A percentile compares a stretch with the other conserved stretches of the same genome.
These are phyloP conservation scores for Cryptoprocta ferox DNA, from an alignment of 2,797 vertebrate species.

Conservation along the genomic window DNA sequence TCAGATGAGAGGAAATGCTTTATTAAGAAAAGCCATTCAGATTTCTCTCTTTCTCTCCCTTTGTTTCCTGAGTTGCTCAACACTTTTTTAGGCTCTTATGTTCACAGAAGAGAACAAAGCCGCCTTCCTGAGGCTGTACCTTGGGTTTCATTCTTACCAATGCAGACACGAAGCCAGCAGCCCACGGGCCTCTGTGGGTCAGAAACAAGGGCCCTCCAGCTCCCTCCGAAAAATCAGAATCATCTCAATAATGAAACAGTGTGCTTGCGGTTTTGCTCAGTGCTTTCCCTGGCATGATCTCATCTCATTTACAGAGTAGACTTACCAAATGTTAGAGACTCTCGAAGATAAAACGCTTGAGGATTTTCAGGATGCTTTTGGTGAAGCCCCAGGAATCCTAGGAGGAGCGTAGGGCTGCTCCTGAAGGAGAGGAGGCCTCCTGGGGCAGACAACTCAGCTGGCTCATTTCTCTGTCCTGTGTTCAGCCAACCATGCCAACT, in stretches of 20 bases:
- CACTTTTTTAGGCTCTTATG: background rate
- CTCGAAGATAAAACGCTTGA: background rate
- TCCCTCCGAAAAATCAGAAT: background rate
- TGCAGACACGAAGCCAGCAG: background rate
- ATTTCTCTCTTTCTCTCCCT: background rate
- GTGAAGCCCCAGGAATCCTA: background rate
- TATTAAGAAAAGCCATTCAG: background rate
- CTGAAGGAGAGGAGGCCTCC: accelerated
- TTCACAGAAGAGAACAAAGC: background rate
- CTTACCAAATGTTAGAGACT: background rate
- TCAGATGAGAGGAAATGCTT: background rate
- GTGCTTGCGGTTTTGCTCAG: background rate
- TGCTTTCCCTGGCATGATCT: background rate
- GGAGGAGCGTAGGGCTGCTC: accelerated
- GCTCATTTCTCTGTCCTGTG: background rate
- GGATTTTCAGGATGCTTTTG: background rate
- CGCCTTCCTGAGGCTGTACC: background rate
- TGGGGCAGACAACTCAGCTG: background rate
- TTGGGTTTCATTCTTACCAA: background rate
- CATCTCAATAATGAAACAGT: background rate
- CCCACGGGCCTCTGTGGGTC: too few relatives aligned
- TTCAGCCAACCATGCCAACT: background rate
- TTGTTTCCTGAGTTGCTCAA: background rate
- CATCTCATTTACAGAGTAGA: background rate
- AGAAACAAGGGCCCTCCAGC: background rate